These are phyloP conservation scores for Myotis daubentonii DNA, from an alignment of 2,797 vertebrate species.

Conservation along the genomic window DNA sequence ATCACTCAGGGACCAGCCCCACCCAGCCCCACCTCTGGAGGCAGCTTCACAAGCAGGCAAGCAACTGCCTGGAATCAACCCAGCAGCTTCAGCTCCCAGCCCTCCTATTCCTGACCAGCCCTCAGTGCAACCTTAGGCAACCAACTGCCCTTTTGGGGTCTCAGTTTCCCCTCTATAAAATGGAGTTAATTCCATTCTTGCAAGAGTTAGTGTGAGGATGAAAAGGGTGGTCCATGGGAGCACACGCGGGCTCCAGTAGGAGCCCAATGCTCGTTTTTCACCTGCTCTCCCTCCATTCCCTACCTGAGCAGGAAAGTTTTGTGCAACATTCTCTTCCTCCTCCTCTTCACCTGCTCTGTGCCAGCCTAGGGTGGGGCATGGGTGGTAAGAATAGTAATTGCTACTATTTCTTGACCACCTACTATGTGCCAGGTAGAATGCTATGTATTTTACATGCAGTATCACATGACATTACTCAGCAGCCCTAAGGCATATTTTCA, in stretches of 20 bases:
- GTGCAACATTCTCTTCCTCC: neutral
- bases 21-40: slow-evolving; percentile 53
- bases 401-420: neutral
- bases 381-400: neutral
- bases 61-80: neutral
- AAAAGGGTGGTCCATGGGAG: neutral
- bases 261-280: neutral
- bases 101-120: too few species aligned
- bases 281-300: too few species aligned
- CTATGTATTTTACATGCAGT: neutral
- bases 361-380: neutral
- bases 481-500: neutral
- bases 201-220: neutral
- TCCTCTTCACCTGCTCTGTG: neutral
- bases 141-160: neutral
- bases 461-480: neutral
- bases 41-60: neutral
- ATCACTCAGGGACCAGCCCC: slow-evolving; percentile 51
- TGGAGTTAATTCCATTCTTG: neutral
- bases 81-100: neutral
- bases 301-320: neutral
- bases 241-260: neutral
- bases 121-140: neutral
- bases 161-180: slow-evolving; percentile 11
- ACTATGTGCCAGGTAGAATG: neutral